Evolutionary conservation across 2,113 vertebrate species (phyloP), one percentile per base, ranked within the genome.

Genomic region (Pedetes capensis): DNA sequence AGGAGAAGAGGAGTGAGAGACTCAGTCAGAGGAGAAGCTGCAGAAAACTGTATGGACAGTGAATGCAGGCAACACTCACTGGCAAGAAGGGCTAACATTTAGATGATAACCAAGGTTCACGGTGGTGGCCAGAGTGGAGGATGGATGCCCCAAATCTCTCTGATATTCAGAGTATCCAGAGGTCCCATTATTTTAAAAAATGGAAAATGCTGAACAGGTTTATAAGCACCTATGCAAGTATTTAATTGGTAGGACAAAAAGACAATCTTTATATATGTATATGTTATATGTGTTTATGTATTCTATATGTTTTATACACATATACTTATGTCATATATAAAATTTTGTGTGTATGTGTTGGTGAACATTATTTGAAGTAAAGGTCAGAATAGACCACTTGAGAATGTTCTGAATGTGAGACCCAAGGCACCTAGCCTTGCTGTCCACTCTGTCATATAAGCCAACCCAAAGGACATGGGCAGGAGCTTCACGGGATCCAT

Each of bases 181-280:
- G 5, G 37, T 22, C 23, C 57, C 16, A 34, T 42, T n/a, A 22
- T 12, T 4, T 22, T 8, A 80, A 71, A 64, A 32, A n/a, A n/a
- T 29, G 32, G 80, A 3, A 66, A 39, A 0, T 20, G 20, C 55
- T 69, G 32, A 91, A 80, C n/a, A 79, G 72, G 11, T 72, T 68
- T 88, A n/a, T 25, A 39, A 92, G 37, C 12, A 55, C n/a, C 53
- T 91, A 20, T 49, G 3, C 29, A 63, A 69, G 69, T 37, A 68
- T 22, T 78, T 87, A 72, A 79, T 71, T 85, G 57, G 4, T 37
- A 76, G 93, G 51, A 61, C 44, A 95, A 85, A 69, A 88, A 93
- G 27, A 59, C 3, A 71, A 22, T 44, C 5, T 3, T 68, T 49
- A 76, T 4, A 23, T 47, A 61, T 55, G n/a, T n/a, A n/a, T n/a